Conservation (phyloP, 2,113 vertebrate species). For the Eretmochelys imbricata region DNA sequence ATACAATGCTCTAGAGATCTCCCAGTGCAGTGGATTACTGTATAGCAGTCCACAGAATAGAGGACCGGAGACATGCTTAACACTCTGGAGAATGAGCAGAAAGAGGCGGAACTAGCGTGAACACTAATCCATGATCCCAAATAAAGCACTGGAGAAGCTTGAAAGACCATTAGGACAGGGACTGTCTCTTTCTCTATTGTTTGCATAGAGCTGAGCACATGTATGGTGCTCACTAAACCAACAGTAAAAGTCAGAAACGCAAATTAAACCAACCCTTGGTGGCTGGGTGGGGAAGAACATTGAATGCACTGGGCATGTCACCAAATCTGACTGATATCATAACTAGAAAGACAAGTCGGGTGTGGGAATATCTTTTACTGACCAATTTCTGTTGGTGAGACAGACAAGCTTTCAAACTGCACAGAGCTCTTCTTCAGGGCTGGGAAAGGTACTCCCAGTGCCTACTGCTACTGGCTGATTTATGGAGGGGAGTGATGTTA, state of each 20-base stretch:
- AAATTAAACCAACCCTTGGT: slow-evolving; percentile 1
- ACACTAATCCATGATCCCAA: neutral
- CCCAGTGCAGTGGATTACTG: neutral
- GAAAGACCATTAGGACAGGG: neutral
- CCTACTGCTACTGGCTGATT: neutral
- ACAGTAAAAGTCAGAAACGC: neutral
- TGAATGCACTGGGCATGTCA: neutral
- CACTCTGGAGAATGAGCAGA: neutral
- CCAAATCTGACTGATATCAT: neutral
- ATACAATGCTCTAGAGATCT: neutral
- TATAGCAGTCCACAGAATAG: neutral
- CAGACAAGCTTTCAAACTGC: neutral
- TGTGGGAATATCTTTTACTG: neutral
- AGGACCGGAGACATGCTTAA: neutral
- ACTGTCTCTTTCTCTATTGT: neutral
- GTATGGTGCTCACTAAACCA: neutral
- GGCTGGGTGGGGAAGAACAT: neutral
- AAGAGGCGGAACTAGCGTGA: neutral
- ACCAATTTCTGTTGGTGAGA: neutral
- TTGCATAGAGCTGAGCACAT: neutral
- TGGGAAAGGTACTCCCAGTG: neutral
- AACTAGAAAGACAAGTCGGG: neutral
- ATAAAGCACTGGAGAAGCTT: neutral
- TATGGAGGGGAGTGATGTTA: neutral
- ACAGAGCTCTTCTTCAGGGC: neutral